Conservation (phyloP, 2,888 invertebrate species). For the Galerucella pusilla region DNA sequence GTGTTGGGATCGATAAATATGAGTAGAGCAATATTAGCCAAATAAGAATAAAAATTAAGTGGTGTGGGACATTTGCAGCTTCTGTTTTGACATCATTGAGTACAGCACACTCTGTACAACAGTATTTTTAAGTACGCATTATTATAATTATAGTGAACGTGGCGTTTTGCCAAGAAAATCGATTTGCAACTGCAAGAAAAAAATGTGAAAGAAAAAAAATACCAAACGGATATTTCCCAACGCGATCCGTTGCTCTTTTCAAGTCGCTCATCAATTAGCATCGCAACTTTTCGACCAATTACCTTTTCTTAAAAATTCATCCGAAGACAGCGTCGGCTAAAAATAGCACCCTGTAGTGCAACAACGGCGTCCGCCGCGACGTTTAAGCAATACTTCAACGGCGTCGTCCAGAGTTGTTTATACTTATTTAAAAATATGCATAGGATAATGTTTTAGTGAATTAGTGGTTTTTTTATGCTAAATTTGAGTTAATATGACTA, state of each 20-base stretch:
- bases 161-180: conserved; percentile 1
- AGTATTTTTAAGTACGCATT: not conserved
- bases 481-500: conserved; percentile 37
- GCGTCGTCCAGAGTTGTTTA: conserved; percentile 32
- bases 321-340: conserved; percentile 30
- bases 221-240: conserved; percentile 14
- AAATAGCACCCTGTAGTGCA: conserved; percentile 32
- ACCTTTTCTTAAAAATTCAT: conserved; percentile 31
- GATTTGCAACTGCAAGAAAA: not conserved
- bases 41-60: too few relatives aligned
- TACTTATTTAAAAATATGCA: conserved; percentile 8
- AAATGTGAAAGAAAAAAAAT: not conserved
- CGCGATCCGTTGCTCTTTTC: not conserved
- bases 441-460: conserved; percentile 6
- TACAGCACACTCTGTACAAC: too few relatives aligned
- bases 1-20: too few relatives aligned
- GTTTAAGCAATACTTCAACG: conserved; percentile 30
- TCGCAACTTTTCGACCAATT: conserved; percentile 30
- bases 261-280: conserved; percentile 28
- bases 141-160: not conserved
- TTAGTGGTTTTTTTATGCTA: not conserved
- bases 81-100: too few relatives aligned
- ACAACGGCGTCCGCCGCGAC: conserved; percentile 30
- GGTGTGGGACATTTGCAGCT: too few relatives aligned
- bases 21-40: too few relatives aligned